Evolutionary conservation across 2,113 vertebrate genomes (phyloP).

Genomic region (Hemichromis elongatus): DNA sequence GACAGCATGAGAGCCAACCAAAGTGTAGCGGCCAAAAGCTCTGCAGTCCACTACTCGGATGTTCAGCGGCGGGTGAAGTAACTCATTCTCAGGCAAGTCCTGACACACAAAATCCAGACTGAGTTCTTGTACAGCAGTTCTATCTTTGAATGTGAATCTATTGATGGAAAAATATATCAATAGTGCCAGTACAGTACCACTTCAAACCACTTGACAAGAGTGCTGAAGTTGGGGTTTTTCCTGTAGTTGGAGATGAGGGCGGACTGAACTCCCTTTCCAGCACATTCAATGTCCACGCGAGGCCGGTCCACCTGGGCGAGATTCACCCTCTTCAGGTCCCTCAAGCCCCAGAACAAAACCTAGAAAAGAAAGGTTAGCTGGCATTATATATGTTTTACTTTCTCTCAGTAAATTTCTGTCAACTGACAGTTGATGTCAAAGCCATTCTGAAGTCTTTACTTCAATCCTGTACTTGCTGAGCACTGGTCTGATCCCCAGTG

Average conservation of each 20-base stretch:
- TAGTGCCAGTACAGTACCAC: conserved; percentile 74
- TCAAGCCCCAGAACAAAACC: conserved; percentile 96
- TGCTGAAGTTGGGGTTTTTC: conserved; percentile 98
- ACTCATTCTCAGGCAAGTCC: conserved; percentile 94
- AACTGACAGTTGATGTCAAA: neutral
- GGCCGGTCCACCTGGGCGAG: conserved; percentile 94
- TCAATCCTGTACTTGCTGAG: conserved; percentile 95
- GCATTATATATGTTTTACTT: neutral
- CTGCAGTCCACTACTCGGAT: conserved; percentile 96
- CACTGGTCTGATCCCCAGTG: conserved; percentile 87
- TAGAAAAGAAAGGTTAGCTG: conserved; percentile 18
- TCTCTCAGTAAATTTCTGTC: neutral
- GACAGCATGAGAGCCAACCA: conserved; percentile 90
- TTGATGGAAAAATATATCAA: neutral
- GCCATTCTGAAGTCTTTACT: conserved; percentile 61
- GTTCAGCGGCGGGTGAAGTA: conserved; percentile 93
- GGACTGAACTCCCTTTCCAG: conserved; percentile 90
- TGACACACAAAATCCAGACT: conserved; percentile 38
- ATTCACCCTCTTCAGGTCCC: conserved; percentile 95
- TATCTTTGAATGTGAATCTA: neutral
- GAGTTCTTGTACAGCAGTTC: neutral
- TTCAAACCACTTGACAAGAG: conserved; percentile 97
- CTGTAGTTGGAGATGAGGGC: conserved; percentile 93
- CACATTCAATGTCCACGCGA: conserved; percentile 95
- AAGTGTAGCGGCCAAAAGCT: conserved; percentile 92